These are phyloP conservation scores for Phocides pigmalion DNA, from an alignment of 1,140 invertebrate genomes.

Conservation along the genomic window DNA sequence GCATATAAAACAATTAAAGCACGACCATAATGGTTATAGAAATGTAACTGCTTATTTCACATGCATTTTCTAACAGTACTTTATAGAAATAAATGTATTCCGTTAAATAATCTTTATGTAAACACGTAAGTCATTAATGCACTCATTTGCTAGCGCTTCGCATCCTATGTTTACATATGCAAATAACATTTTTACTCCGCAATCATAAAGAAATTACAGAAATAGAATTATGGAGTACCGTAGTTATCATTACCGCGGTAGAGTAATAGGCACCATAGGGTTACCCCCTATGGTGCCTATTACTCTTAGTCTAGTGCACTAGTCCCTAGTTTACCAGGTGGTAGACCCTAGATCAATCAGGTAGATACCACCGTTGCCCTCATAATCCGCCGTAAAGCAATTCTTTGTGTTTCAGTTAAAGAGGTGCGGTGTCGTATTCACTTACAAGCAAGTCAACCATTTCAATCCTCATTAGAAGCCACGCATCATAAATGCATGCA, in stretches of 20 bases:
- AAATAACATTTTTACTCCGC: conserved; percentile 29
- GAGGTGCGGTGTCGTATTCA: too few species aligned
- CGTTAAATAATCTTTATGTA: conserved; percentile 15
- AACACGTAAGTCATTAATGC: conserved; percentile 25
- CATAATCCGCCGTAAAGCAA: too few species aligned
- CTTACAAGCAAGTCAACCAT: too few species aligned
- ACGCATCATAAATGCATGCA: too few species aligned
- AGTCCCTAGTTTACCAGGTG: too few species aligned
- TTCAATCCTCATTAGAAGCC: too few species aligned
- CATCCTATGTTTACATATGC: conserved; percentile 31
- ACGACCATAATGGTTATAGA: neutral
- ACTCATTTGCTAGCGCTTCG: conserved; percentile 8
- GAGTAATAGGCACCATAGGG: neutral
- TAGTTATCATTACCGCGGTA: conserved; percentile 4
- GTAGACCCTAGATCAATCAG: too few species aligned
- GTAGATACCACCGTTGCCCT: too few species aligned
- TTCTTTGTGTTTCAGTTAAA: too few species aligned
- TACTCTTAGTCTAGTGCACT: too few species aligned
- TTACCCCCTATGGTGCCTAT: too few species aligned
- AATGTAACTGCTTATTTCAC: neutral
- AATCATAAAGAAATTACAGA: conserved; percentile 36
- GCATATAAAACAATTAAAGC: neutral
- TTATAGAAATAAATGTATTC: conserved; percentile 1
- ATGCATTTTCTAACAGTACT: conserved; percentile 3
- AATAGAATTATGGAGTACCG: conserved; percentile 25